Conservation (phyloP, 1,140 invertebrate genomes). For the Philopotamus ludificatus region DNA sequence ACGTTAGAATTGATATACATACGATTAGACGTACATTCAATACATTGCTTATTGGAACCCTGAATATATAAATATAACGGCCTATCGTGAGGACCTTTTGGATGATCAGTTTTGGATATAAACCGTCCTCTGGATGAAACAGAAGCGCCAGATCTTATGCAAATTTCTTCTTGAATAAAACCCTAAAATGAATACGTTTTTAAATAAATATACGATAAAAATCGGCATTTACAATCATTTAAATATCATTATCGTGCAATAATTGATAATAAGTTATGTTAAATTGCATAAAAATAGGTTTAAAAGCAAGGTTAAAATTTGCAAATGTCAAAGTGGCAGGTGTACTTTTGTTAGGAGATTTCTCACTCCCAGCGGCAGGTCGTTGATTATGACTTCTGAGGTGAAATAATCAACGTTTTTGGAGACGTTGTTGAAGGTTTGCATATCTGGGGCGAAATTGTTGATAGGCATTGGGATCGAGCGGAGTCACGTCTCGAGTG, state of each 20-base stretch:
- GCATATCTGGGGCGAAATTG: not conserved
- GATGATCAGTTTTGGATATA: constrained; percentile 35
- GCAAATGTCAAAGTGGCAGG: not conserved
- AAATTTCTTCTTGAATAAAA: constrained; percentile 40
- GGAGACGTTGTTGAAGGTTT: constrained; percentile 18
- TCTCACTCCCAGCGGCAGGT: constrained; percentile 27
- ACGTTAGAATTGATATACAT: not conserved
- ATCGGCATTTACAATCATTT: no score
- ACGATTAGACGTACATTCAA: constrained; percentile 28
- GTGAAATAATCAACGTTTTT: constrained; percentile 38
- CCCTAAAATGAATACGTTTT: constrained; percentile 24
- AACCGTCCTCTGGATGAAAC: constrained; percentile 36
- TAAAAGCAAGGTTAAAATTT: not conserved
- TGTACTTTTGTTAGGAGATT: constrained; percentile 39
- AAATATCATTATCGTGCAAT: no score
- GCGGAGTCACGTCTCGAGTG: not conserved
- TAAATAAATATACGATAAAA: constrained; percentile 3
- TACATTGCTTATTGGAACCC: constrained; percentile 36
- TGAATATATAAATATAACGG: constrained; percentile 39
- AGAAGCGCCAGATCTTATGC: constrained; percentile 35
- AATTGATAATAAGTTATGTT: no score
- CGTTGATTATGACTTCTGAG: constrained; percentile 38
- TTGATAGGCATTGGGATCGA: constrained; percentile 1
- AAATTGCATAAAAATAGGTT: not conserved
- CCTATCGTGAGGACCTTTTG: constrained; percentile 24